Evolutionary conservation across 2,113 vertebrate species (phyloP), one percentile per base, ranked within the genome.

Genomic region (Shinisaurus crocodilurus): DNA sequence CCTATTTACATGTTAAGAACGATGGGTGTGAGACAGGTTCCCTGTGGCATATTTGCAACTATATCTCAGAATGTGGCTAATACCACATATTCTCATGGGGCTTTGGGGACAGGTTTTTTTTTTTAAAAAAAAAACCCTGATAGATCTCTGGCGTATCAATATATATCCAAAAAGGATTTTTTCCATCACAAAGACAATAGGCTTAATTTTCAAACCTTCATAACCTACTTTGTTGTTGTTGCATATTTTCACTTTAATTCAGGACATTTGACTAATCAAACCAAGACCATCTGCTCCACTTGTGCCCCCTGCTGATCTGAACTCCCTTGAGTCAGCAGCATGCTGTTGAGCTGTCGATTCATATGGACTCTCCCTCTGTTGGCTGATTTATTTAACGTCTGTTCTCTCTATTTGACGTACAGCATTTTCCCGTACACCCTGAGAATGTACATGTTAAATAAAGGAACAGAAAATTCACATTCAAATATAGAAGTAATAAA

Each of bases 401-500:
- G 87, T 72, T 72, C 65, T 72, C n/a, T 43, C 65, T 40, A n/a
- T 23, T 70, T 81, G 40, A 70, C 25, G 50, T 37, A 45, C 54
- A 76, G 25, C 9, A 6, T 67, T 81, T 81, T 34, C 63, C 7
- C 34, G 8, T 81, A n/a, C 45, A 81, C n/a, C 37, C 65, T 88
- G 45, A 23, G 45, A 88, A 82, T 70, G 12, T 48, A 40, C 63
- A 72, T 65, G 57, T 48, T 65, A 76, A 60, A 72, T 0, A 0
- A 18, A 67, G 74, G 2, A 67, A 74, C n/a, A 91, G 91, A 95
- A 76, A 77, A 50, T 87, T 90, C 85, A 43, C 91, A 91, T 90
- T 90, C 92, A 95, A 94, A 94, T 88, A 94, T 32, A 82, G 23
- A 76, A 67, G 79, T 45, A 86, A 27, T 85, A 93, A 85, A 91